phyloP scores from a whole-genome alignment of 2,113 vertebrate species.

The Epinephelus fuscoguttatus region DNA sequence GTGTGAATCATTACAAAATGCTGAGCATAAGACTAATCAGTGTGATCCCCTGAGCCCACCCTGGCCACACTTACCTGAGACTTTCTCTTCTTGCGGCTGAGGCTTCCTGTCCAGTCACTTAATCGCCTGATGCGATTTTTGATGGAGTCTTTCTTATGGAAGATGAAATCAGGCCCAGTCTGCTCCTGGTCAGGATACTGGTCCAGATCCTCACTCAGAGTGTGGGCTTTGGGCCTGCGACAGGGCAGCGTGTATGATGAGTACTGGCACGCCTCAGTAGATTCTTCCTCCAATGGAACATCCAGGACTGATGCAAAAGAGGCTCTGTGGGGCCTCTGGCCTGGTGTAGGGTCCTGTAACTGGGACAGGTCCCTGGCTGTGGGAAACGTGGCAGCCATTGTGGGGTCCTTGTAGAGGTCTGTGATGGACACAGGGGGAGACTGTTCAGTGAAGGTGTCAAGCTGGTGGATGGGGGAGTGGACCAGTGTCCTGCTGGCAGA shows the following conservation, averaged over 20 bases:
- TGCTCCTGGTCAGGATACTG: conserved; percentile 62
- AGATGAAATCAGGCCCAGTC: conserved; percentile 79
- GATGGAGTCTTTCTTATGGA: conserved; percentile 90
- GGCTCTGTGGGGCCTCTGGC: conserved; percentile 82
- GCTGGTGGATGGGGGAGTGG: conserved; percentile 79
- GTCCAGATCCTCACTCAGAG: conserved; percentile 55
- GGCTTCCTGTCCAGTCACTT: conserved; percentile 97
- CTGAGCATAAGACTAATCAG: not conserved
- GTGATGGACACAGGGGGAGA: conserved; percentile 87
- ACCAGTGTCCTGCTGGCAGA: conserved; percentile 79
- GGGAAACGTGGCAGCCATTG: conserved; percentile 84
- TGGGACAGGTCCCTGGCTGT: conserved; percentile 84
- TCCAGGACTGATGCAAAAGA: conserved; percentile 92
- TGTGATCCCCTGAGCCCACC: not conserved
- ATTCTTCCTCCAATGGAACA: conserved; percentile 87
- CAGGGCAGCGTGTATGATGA: conserved; percentile 94
- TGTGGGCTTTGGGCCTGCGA: conserved; percentile 87
- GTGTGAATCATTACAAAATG: not conserved
- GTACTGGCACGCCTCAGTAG: conserved; percentile 85
- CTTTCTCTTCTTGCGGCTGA: conserved; percentile 94
- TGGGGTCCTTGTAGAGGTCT: conserved; percentile 88
- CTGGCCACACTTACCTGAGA: conserved; percentile 85
- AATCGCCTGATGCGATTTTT: conserved; percentile 93
- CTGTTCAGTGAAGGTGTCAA: conserved; percentile 85
- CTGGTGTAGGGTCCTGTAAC: conserved; percentile 62